Base-by-base conservation (phyloP, 2,888 invertebrate species). In the Pyrrhia umbra region DNA sequence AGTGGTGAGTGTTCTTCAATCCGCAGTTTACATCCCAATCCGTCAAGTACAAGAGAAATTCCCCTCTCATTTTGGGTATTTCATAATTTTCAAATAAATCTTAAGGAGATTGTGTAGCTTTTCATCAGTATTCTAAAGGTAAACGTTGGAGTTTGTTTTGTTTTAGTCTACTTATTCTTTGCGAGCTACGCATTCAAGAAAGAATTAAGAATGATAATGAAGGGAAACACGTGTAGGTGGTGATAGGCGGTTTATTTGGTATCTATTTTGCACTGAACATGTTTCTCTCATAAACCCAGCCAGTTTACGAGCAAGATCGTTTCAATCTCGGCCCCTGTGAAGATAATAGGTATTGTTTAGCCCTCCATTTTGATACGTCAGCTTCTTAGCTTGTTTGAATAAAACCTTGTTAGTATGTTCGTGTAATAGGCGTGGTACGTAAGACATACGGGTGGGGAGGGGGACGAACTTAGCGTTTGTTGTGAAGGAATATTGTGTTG, bases 301-400 rank as follows among this genome's bases (percentile, higher is more conserved):
- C 65, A 83, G 85, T 88, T 87, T 85, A 87, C 84, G 87, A 86
- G 84, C 70, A 69, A 81, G 84, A 80, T 82, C 80, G 82, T 81
- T 87, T 81, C 84, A 89, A 88, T 88, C 87, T 86, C 84, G 67
- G 79, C 80, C 72, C 68, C 81, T 83, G 78, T 79, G 79, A 80
- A 83, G 84, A 82, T 85, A 83, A 82, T 82, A 84, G 83, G 82
- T 83, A 85, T 88, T 87, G 87, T 86, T 87, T 85, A 84, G 83
- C 71, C 81, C 82, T 80, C 75, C 79, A 82, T 87, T 86, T 84
- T 80, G 77, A 77, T 80, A 77, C 80, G 86, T 87, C 86, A 86
- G 84, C 83, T 80, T 81, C 81, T 80, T 80, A 81, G 79, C 77
- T 83, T 85, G 85, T 86, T 85, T 87, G 83, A 82, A 83, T 83